Evolutionary conservation across 2,888 invertebrate species (phyloP), one percentile per base, ranked within the genome.

Genomic region (Leptinotarsa juncta): DNA sequence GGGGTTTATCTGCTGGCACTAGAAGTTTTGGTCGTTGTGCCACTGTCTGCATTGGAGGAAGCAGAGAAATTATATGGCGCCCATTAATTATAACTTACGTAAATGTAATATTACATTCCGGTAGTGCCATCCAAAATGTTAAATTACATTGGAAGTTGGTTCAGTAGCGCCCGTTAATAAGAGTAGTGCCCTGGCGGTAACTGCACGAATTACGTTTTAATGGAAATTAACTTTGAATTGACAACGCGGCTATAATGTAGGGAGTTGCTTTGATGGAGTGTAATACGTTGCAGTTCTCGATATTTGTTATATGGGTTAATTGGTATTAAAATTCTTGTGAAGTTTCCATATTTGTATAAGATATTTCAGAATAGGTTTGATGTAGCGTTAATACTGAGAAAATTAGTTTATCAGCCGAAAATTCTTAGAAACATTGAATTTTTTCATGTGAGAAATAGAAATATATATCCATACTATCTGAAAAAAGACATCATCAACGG

Each of bases 41-140:
- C n/a, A 12, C 49, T 18, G 32, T 18, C 32, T 70, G 51, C 49
- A 14, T 20, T n/a, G 14, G 16, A n/a, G 70, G 48, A 57, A 32
- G 10, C 60, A 32, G 42, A 50, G 26, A 51, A 62, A 81, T 81
- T 82, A 80, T 80, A 79, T 74, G 77, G 81, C 80, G 84, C 83
- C 83, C 83, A 85, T 86, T 86, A 86, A 86, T 86, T 86, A 86
- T 85, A 86, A 86, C 84, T 86, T 85, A 84, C 82, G 84, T 84
- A 83, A 84, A 85, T 85, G 84, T 85, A 85, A 86, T 85, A 85
- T 85, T 84, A 85, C 85, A 84, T 84, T 84, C 84, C 84, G 83
- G 81, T 82, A 66, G 82, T 84, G 84, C 83, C 83, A 85, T 85
- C 84, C 84, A 81, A 85, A 85, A 85, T 85, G 85, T 85, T 85